Evolutionary conservation across 2,888 invertebrate species (phyloP), one percentile per base, ranked within the genome.

Genomic region (Zygogramma bicolorata): DNA sequence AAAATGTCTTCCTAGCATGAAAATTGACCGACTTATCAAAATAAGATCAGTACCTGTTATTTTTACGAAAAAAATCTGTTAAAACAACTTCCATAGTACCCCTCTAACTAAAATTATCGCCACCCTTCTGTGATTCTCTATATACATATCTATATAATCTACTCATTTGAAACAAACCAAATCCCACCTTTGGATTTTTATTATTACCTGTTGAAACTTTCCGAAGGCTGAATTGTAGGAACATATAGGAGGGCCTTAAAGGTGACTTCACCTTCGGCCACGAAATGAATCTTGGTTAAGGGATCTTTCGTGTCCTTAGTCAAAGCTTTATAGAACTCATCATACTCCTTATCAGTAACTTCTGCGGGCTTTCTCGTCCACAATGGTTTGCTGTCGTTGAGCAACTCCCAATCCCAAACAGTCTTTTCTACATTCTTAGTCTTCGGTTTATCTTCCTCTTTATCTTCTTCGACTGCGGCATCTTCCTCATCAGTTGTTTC

Each of bases 241-340:
- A 99, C 93, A 88, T 94, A 99, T 74, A 99, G 89, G 77, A 99
- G 91, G 70, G 98, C 95, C 87, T 98, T 98, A 90, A 99, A 99
- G 6, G 98, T 97, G 6, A 99, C 98, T 90, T 99, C 99, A 75
- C 99, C 99, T 89, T 99, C 99, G 25, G 99, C 99, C 74, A 97
- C 92, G 88, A 99, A 99, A 88, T 99, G 99, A 4, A 95, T 94
- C 85, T 94, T 94, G 2, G 95, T 91, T 60, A 99, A 87, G 8
- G 97, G 97, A 65, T 94, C 93, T 70, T 93, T 91, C 1, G 90
- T 88, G 87, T 97, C 97, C 88, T 97, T 98, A 65, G 98, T 97
- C 81, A 99, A 90, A 29, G 95, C 92, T 88, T 96, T 97, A 90
- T 98, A 99, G 90, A 99, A 99, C 84, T 95, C 95, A 76, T 91